Percentiles rank a stretch among this genome's conserved stretches.
phyloP scores from a whole-genome alignment of 1,140 invertebrate species.

The Macrocentrus cingulum region DNA sequence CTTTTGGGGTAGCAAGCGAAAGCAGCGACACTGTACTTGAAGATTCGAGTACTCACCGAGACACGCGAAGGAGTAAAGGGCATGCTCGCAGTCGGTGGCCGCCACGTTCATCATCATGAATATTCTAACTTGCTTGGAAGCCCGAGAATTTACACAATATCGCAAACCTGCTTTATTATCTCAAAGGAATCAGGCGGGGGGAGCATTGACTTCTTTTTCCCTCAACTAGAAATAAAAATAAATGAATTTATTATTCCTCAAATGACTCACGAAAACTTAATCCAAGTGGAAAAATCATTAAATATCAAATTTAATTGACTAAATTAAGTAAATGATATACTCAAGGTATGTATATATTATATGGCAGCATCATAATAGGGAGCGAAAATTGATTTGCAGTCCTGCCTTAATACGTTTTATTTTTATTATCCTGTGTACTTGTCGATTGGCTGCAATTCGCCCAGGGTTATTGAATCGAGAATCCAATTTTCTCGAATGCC shows the following conservation, averaged over 20 bases:
- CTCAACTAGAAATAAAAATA: too few species aligned
- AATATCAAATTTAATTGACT: too few species aligned
- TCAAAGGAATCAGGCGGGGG: too few species aligned
- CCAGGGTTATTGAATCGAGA: slow-evolving; percentile 53
- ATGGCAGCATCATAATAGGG: too few species aligned
- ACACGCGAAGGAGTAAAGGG: slow-evolving; percentile 32
- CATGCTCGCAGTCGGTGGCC: neutral
- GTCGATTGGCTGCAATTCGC: slow-evolving; percentile 25
- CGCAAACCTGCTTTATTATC: slow-evolving; percentile 5
- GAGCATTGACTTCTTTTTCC: too few species aligned
- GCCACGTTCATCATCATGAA: slow-evolving; percentile 28
- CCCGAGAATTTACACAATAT: slow-evolving; percentile 21
- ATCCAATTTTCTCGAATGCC: slow-evolving; percentile 51
- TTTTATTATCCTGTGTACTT: slow-evolving; percentile 1
- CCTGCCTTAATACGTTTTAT: too few species aligned
- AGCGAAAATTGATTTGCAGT: too few species aligned
- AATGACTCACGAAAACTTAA: too few species aligned
- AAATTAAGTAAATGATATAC: too few species aligned
- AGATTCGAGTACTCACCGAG: slow-evolving; percentile 42
- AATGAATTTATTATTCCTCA: too few species aligned
- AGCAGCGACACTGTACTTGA: slow-evolving; percentile 37
- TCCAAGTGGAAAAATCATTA: too few species aligned
- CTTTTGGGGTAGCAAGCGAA: slow-evolving; percentile 41
- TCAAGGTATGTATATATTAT: neutral
- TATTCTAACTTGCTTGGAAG: slow-evolving; percentile 35